These are phyloP conservation scores for Agonopterix heracliana DNA, from an alignment of 2,888 invertebrate genomes.

Conservation along the genomic window DNA sequence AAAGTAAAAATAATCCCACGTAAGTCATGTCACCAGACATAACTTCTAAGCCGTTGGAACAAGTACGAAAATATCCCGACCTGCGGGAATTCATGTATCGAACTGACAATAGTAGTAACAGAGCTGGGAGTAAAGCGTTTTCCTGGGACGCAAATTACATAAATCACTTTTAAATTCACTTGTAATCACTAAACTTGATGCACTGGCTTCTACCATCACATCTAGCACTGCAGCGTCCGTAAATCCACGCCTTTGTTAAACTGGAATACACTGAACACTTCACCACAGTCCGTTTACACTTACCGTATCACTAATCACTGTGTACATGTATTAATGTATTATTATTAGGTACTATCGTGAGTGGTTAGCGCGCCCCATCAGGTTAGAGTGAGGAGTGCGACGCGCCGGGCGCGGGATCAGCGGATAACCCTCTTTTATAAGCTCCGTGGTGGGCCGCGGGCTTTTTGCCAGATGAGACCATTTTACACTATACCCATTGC, in stretches of 20 bases:
- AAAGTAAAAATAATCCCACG: too few relatives aligned
- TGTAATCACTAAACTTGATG: too few relatives aligned
- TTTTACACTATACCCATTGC: not conserved
- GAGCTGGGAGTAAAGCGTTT: too few relatives aligned
- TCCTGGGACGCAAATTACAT: too few relatives aligned
- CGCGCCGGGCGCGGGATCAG: constrained; percentile 67
- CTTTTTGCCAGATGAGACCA: constrained; percentile 41
- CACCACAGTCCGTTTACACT: constrained; percentile 65
- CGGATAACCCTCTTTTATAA: constrained; percentile 68
- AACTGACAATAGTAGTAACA: too few relatives aligned
- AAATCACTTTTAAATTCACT: too few relatives aligned
- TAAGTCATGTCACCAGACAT: too few relatives aligned
- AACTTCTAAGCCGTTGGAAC: too few relatives aligned
- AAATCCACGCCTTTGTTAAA: constrained; percentile 5
- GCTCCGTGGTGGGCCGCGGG: constrained; percentile 63
- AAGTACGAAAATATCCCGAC: too few relatives aligned
- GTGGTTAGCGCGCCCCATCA: constrained; percentile 73
- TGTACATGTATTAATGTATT: constrained; percentile 39
- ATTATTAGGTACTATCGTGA: constrained; percentile 60
- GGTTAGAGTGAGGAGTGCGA: constrained; percentile 62
- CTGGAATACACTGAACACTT: constrained; percentile 56
- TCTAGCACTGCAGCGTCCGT: constrained; percentile 20
- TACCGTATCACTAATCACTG: constrained; percentile 73
- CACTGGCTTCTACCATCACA: too few relatives aligned
- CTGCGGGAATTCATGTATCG: too few relatives aligned